These are phyloP conservation scores for Oreortyx pictus DNA, from an alignment of 2,797 vertebrate genomes.

Conservation along the genomic window DNA sequence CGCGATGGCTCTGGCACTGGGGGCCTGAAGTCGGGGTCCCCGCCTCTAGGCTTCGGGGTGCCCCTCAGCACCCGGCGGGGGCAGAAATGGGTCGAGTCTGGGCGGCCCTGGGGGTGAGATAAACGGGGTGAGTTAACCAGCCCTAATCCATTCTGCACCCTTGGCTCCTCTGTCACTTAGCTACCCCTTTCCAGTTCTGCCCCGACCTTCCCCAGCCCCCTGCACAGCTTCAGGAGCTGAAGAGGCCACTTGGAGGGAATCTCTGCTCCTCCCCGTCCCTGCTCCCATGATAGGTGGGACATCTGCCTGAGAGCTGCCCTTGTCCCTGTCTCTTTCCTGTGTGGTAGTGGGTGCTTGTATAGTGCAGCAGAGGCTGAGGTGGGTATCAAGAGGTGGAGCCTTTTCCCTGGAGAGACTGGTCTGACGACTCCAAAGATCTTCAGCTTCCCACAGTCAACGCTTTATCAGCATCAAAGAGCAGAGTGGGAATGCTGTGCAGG, in stretches of 20 bases:
- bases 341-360: not conserved
- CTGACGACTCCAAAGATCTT: not conserved
- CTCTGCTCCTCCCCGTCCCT: not conserved
- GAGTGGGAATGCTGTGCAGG: not conserved
- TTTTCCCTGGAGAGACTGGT: not conserved
- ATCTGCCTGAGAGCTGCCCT: not conserved
- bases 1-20: not conserved
- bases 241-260: rapidly evolving
- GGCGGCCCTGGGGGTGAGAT: not conserved
- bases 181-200: not conserved
- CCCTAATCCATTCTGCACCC: not conserved
- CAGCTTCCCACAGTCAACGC: not conserved
- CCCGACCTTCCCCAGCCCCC: not conserved
- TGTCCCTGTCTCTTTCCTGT: not conserved
- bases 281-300: not conserved
- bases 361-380: not conserved
- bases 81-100: not conserved
- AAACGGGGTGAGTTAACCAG: no score
- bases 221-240: not conserved
- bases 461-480: not conserved
- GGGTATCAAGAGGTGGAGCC: not conserved
- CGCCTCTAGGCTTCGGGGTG: no score
- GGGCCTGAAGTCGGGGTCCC: not conserved
- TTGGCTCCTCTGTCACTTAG: not conserved
- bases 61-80: not conserved